Base-by-base conservation (phyloP, 2,888 invertebrate genomes). In the Clitarchus hookeri region DNA sequence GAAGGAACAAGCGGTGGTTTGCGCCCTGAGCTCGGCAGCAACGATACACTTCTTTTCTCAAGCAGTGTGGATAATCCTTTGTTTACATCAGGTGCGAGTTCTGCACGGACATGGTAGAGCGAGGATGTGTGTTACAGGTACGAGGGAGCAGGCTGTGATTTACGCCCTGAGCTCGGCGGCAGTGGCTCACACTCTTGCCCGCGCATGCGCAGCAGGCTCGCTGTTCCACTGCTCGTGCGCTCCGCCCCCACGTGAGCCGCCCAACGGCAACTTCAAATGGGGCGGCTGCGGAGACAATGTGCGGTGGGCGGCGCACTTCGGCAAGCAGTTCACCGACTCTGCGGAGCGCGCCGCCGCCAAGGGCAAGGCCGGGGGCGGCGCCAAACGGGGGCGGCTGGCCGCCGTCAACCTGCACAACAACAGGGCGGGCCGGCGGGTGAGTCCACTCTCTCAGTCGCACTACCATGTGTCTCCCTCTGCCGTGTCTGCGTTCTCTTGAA, bases 211-310 rank as follows among this genome's bases (percentile, higher is more conserved):
- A 44, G 93, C 95, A 85, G 97, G 97, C 4, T 93, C 94, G 83
- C 92, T 96, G 84, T 93, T 95, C 16, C 95, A 95, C 84, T 97
- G 97, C 92, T 95, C 96, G 80, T 97, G 97, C 91, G 96, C 96
- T 0, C 93, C 93, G 8, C 94, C 95, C 36, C 96, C 96, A 0
- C 93, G 93, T 86, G 95, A 95, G 44, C 94, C 94, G 1, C 95
- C 95, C 12, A 93, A 94, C 86, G 95, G 94, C 0, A 93, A 95
- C 88, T 96, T 96, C 92, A 96, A 96, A 91, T 97, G 97, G 97
- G 96, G 96, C 83, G 97, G 97, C 53, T 97, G 97, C 91, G 96
- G 96, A 0, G 97, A 97, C 90, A 96, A 97, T 91, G 93, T 95
- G 86, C 93, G 94, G 89, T 96, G 95, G 93, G 96, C 95, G 1